phyloP scores from a whole-genome alignment of 1,140 invertebrate genomes.

The Pogonognathellus flavescens region DNA sequence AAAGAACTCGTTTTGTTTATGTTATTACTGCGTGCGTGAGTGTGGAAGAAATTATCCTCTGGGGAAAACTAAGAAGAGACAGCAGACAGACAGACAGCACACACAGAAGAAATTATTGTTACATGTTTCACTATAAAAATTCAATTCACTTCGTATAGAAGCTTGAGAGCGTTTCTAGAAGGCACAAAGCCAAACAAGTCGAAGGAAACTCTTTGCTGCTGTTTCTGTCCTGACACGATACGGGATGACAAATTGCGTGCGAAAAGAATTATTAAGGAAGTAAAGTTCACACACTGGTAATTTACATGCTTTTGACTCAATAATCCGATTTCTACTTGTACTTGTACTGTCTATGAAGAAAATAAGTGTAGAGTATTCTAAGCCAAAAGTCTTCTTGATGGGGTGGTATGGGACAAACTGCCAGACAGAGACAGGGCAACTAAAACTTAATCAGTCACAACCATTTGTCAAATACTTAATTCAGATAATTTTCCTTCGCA shows the following conservation, averaged over 20 bases:
- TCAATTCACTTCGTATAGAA: no score
- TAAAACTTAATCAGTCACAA: no score
- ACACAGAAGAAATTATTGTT: background rate
- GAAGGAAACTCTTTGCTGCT: background rate
- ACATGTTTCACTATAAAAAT: background rate
- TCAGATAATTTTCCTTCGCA: no score
- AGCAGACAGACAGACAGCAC: background rate
- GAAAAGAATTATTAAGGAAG: conserved; percentile 16
- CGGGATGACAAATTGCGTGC: conserved; percentile 2
- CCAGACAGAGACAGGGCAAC: no score
- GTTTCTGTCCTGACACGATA: no score
- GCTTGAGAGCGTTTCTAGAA: no score
- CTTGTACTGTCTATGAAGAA: background rate
- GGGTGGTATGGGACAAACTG: no score
- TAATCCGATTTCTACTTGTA: background rate
- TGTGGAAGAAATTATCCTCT: conserved; percentile 32
- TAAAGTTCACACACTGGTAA: background rate
- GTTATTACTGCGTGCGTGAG: conserved; percentile 32
- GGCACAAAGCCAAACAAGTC: background rate
- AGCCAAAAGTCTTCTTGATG: background rate
- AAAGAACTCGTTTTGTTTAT: conserved; percentile 20
- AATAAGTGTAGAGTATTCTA: background rate
- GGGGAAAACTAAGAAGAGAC: conserved; percentile 9
- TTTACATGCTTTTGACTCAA: conserved; percentile 27
- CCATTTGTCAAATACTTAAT: no score